phyloP scores from a whole-genome alignment of 2,797 vertebrate species.

The Eutrigla gurnardus region DNA sequence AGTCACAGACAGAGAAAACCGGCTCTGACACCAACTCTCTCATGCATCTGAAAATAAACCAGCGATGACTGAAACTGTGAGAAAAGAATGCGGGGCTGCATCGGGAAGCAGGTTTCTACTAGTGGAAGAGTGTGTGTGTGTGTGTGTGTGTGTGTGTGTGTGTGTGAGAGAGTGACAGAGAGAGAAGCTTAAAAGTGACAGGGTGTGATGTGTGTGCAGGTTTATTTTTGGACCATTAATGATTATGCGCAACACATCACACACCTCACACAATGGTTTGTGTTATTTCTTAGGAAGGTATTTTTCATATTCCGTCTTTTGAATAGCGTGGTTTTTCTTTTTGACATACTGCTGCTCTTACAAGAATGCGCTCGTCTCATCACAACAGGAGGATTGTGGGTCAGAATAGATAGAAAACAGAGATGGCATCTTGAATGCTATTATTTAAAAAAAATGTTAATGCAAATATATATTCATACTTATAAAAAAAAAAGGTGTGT shows the following conservation, averaged over 20 bases:
- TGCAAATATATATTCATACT: no score
- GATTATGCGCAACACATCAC: background rate
- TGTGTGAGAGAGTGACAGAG: slow-evolving; percentile 26
- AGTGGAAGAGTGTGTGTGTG: background rate
- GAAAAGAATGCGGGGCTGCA: background rate
- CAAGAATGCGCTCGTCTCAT: no score
- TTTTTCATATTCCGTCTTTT: no score
- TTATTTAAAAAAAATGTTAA: no score
- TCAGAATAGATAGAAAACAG: no score
- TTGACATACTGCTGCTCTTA: no score
- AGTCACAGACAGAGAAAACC: slow-evolving; percentile 6
- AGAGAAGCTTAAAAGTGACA: slow-evolving; percentile 17
- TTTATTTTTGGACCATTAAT: slow-evolving; percentile 59
- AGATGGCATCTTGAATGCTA: no score
- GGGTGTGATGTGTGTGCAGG: slow-evolving; percentile 18
- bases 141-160: slow-evolving; percentile 16
- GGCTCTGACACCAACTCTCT: slow-evolving; percentile 28
- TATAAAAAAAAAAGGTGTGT: no score
- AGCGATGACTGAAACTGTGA: slow-evolving; percentile 17
- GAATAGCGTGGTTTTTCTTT: no score
- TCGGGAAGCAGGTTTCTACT: slow-evolving; percentile 23
- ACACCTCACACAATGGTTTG: background rate
- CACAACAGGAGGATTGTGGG: no score
- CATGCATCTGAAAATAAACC: slow-evolving; percentile 33
- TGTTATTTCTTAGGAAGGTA: no score